These are phyloP conservation scores for Ciconia stormi DNA, from an alignment of 2,113 vertebrate genomes.

Conservation along the genomic window DNA sequence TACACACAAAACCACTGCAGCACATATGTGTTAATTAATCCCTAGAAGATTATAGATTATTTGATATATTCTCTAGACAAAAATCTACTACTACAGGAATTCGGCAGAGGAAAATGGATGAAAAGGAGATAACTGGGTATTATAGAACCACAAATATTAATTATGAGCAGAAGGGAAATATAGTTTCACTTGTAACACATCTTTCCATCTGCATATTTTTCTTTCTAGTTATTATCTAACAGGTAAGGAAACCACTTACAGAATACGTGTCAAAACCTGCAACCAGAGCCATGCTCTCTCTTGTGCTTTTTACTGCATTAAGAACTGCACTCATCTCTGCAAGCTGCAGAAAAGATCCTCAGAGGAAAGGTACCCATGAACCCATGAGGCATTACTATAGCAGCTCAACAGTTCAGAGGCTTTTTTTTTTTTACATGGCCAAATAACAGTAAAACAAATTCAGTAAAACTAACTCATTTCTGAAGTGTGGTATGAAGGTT, in stretches of 20 bases:
- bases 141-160: not conserved
- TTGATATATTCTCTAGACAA: not conserved
- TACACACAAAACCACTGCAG: not conserved
- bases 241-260: not conserved
- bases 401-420: not conserved
- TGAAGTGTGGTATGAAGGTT: rapidly evolving
- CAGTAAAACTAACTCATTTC: not conserved
- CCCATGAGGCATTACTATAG: rapidly evolving
- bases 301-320: not conserved
- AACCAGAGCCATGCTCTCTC: too few relatives aligned
- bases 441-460: not conserved
- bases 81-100: not conserved
- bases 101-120: not conserved
- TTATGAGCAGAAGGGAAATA: not conserved
- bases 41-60: not conserved
- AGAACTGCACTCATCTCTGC: not conserved
- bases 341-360: rapidly evolving
- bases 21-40: not conserved
- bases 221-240: not conserved
- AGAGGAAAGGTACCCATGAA: not conserved
- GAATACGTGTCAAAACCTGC: not conserved
- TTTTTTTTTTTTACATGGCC: not conserved
- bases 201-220: not conserved
- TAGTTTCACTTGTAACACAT: not conserved
- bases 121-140: not conserved